A percentile compares a stretch with the other conserved stretches of the same genome.
phyloP scores from a whole-genome alignment of 1,140 invertebrate species.

The Agraylea sexmaculata region DNA sequence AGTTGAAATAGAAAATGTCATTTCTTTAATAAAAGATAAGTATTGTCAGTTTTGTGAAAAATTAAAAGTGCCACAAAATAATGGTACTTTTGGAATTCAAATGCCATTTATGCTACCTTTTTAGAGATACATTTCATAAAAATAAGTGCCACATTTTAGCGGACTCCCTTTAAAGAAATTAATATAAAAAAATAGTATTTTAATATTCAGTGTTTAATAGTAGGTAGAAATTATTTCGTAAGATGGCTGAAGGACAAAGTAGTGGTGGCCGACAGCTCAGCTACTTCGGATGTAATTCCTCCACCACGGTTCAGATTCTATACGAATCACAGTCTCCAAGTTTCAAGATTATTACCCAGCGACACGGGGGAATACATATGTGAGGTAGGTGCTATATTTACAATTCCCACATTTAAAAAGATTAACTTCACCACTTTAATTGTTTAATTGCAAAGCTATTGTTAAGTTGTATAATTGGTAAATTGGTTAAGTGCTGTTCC shows the following conservation, averaged over 20 bases:
- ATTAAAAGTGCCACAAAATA: too few relatives aligned
- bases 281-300: slow-evolving; percentile 30
- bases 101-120: too few relatives aligned
- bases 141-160: too few relatives aligned
- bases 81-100: too few relatives aligned
- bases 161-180: too few relatives aligned
- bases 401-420: too few relatives aligned
- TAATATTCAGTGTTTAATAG: slow-evolving; percentile 19
- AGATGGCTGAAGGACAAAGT: slow-evolving; percentile 41
- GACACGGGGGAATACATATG: slow-evolving; percentile 67
- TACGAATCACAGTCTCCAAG: slow-evolving; percentile 58
- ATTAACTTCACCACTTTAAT: slow-evolving; percentile 4
- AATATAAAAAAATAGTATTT: too few relatives aligned
- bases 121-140: too few relatives aligned
- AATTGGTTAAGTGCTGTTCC: background rate
- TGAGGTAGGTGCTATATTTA: slow-evolving; percentile 35
- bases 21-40: too few relatives aligned
- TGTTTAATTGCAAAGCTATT: slow-evolving; percentile 1
- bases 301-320: slow-evolving; percentile 48
- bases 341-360: slow-evolving; percentile 43
- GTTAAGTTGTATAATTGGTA: background rate
- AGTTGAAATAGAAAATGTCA: too few relatives aligned
- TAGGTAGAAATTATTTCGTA: slow-evolving; percentile 25
- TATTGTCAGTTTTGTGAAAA: too few relatives aligned
- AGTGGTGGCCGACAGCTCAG: slow-evolving; percentile 49